Conservation (phyloP, 2,888 invertebrate genomes). For the Flexamia atlantica region DNA sequence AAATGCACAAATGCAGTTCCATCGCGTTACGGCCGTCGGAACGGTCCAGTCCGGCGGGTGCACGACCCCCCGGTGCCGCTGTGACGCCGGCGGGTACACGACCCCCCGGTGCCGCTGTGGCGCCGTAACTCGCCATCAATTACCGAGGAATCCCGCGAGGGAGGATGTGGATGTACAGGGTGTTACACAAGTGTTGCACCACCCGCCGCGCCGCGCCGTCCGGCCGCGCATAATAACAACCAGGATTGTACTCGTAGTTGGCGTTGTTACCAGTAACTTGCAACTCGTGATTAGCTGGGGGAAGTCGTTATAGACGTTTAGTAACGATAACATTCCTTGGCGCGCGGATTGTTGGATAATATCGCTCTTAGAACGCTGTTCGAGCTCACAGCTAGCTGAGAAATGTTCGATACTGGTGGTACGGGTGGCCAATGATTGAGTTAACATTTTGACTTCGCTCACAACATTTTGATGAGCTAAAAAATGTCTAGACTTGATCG, state of each 20-base stretch:
- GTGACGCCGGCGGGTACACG: neutral
- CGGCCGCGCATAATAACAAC: neutral
- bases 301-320: neutral
- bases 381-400: no score
- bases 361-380: no score
- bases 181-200: neutral
- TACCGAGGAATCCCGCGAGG: neutral
- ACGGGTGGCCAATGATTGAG: no score
- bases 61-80: neutral
- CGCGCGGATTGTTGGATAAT: neutral
- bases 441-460: no score
- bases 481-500: no score
- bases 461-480: no score
- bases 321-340: neutral
- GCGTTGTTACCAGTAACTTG: neutral
- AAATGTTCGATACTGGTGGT: no score
- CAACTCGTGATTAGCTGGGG: neutral
- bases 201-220: neutral
- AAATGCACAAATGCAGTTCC: no score
- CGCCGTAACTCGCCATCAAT: neutral
- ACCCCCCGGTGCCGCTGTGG: no score
- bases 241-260: neutral
- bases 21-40: no score
- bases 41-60: neutral
- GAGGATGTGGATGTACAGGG: slow-evolving; percentile 10